Evolutionary conservation across 2,888 invertebrate genomes (phyloP).

Genomic region (Barypeithes pellucidus): DNA sequence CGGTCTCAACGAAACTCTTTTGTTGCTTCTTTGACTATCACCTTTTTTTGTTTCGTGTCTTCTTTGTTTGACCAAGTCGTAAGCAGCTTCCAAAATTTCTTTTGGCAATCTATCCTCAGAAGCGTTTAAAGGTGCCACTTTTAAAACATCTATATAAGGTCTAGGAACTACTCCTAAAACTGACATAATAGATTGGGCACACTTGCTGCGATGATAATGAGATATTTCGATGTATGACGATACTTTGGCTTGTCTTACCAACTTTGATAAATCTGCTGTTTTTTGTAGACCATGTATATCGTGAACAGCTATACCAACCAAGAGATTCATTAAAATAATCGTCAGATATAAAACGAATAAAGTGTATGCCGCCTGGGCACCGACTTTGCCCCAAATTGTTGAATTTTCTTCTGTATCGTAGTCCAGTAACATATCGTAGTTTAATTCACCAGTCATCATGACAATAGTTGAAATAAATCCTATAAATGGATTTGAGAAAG

Average conservation of each 20-base stretch:
- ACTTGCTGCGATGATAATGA: constrained; percentile 83
- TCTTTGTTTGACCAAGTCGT: constrained; percentile 85
- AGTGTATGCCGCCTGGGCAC: constrained; percentile 87
- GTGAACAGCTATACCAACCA: constrained; percentile 90
- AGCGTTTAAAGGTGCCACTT: constrained; percentile 88
- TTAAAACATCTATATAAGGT: constrained; percentile 85
- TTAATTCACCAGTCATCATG: constrained; percentile 92
- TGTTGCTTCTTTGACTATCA: constrained; percentile 69
- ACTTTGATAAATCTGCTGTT: constrained; percentile 87
- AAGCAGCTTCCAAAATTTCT: constrained; percentile 85
- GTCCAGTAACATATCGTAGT: constrained; percentile 82
- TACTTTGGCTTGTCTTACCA: constrained; percentile 88
- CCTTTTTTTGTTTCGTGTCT: constrained; percentile 70
- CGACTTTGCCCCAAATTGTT: constrained; percentile 83
- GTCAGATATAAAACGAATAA: constrained; percentile 88
- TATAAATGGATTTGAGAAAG: constrained; percentile 88
- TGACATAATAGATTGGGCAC: constrained; percentile 83
- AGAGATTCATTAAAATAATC: constrained; percentile 87
- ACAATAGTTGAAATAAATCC: constrained; percentile 88
- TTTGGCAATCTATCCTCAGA: constrained; percentile 85
- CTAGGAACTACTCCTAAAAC: constrained; percentile 85
- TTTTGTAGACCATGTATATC: constrained; percentile 90
- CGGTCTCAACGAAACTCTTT: constrained; percentile 76
- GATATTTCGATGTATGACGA: constrained; percentile 90
- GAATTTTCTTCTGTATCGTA: constrained; percentile 82